Base-by-base conservation (phyloP, 2,888 invertebrate genomes). In the Acholoe squamosa region DNA sequence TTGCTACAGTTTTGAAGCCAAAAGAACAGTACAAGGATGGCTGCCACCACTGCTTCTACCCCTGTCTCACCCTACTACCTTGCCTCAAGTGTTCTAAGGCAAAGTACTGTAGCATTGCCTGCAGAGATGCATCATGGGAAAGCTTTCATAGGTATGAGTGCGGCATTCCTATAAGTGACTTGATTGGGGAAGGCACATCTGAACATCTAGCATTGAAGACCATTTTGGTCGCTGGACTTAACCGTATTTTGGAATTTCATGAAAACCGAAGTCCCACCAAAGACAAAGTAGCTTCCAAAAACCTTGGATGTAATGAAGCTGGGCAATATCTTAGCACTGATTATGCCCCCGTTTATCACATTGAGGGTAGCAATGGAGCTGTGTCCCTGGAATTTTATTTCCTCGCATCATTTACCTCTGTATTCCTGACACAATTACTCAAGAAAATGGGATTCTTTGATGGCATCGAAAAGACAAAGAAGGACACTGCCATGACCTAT, bases 281-380 rank as follows among this genome's bases (percentile, higher is more conserved):
- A 14, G 22, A 22, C 28, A 22, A 25, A 0, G 14, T 14, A n/a
- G 28, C 31, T 0, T 0, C 22, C 33, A 89, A 89, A 31, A 61
- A 89, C n/a, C 33, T 56, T 0, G 91, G 91, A 10, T 91, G 91
- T 89, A 92, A 94, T 91, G 91, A 92, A n/a, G 91, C 94, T 52
- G 94, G 94, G 0, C 67, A 92, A 19, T 95, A 95, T 91, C 90
- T 91, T 34, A 93, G 94, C 3, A 92, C 94, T 12, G 92, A 94
- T 96, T 97, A 97, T 92, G 92, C 93, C 92, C 96, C 97, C 92
- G 97, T 98, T 94, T 97, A 97, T 95, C 96, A 97, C 90, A 96
- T 98, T 16, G 96, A 97, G 77, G 97, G 97, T 3, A 98, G 98
- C 95, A 97, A 97, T 86, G n/a, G n/a, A n/a, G 96, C 97, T n/a